Conservation (phyloP, 2,888 invertebrate genomes). For the Elmis aenea region DNA sequence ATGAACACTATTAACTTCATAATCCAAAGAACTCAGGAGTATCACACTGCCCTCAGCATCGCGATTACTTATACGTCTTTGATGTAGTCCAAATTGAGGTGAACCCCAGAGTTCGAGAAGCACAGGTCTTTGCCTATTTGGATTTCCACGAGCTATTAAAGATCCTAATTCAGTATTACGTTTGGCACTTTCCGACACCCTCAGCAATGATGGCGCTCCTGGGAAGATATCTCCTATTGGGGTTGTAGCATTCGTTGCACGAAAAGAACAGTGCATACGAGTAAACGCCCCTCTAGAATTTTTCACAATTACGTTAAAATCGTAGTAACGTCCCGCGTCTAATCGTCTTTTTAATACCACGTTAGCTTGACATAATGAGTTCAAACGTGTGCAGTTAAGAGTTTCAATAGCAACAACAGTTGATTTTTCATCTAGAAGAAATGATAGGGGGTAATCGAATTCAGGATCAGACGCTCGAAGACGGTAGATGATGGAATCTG, state of each 20-base stretch:
- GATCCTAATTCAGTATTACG: slow-evolving; percentile 78
- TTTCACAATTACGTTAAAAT: slow-evolving; percentile 61
- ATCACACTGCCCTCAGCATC: slow-evolving; percentile 77
- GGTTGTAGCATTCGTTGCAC: slow-evolving; percentile 77
- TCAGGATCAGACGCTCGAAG: slow-evolving; percentile 83
- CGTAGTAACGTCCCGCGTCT: slow-evolving; percentile 77
- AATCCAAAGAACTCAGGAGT: slow-evolving; percentile 74
- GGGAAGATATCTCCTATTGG: slow-evolving; percentile 80
- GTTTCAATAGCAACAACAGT: slow-evolving; percentile 74
- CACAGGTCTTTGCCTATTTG: slow-evolving; percentile 69
- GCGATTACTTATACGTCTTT: slow-evolving; percentile 67
- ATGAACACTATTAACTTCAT: slow-evolving; percentile 84
- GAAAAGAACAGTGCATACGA: slow-evolving; percentile 20
- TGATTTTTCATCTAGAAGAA: slow-evolving; percentile 71
- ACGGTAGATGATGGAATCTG: slow-evolving; percentile 81
- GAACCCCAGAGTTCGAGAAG: slow-evolving; percentile 81
- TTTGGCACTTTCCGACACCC: slow-evolving; percentile 41
- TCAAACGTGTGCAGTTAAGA: slow-evolving; percentile 78
- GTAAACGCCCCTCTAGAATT: slow-evolving; percentile 65
- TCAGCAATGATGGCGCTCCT: slow-evolving; percentile 54
- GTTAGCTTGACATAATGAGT: slow-evolving; percentile 86
- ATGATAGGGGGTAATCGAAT: slow-evolving; percentile 80
- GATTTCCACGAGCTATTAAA: slow-evolving; percentile 75
- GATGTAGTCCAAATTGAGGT: slow-evolving; percentile 71
- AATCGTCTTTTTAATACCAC: slow-evolving; percentile 71